These are phyloP conservation scores for Chaetodon trifascialis DNA, from an alignment of 2,113 vertebrate species.

Conservation along the genomic window DNA sequence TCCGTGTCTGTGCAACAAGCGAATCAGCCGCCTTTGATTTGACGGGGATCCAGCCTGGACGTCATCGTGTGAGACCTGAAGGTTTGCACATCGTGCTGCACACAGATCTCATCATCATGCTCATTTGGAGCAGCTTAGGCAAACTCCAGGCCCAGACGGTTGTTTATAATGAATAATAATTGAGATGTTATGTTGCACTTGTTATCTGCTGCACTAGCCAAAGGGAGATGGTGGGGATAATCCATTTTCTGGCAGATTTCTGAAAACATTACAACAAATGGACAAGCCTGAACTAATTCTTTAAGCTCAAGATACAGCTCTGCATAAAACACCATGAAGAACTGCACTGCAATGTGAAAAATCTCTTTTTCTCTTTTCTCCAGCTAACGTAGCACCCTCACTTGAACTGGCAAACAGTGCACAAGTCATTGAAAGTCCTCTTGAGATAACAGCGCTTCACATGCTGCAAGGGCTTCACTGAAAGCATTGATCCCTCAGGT, in stretches of 20 bases:
- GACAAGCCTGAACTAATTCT: slow-evolving; percentile 29
- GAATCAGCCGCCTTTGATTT: slow-evolving; percentile 44
- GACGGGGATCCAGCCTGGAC: slow-evolving; percentile 30
- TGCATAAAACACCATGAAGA: slow-evolving; percentile 3
- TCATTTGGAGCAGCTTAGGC: slow-evolving; percentile 57
- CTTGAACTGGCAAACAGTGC: slow-evolving; percentile 38
- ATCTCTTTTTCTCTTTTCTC: background rate
- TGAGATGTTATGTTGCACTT: slow-evolving; percentile 63
- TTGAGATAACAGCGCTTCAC: slow-evolving; percentile 15
- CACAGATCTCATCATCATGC: slow-evolving; percentile 64
- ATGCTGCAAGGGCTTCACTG: slow-evolving; percentile 31
- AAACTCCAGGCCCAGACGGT: slow-evolving; percentile 44
- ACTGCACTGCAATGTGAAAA: slow-evolving; percentile 7
- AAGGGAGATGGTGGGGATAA: slow-evolving; percentile 52
- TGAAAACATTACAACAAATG: slow-evolving; percentile 40
- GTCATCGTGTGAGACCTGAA: slow-evolving; percentile 22
- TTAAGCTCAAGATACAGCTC: slow-evolving; percentile 17
- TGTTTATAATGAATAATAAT: slow-evolving; percentile 66
- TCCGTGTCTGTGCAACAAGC: slow-evolving; percentile 14
- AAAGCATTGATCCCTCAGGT: slow-evolving; percentile 29
- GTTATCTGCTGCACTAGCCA: slow-evolving; percentile 50
- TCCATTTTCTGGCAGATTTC: slow-evolving; percentile 44
- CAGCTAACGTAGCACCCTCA: slow-evolving; percentile 2
- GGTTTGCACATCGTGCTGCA: slow-evolving; percentile 24
- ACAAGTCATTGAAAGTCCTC: slow-evolving; percentile 47